Percentiles rank a stretch among this genome's conserved stretches.
Evolutionary conservation across 1,140 invertebrate genomes (phyloP).

Genomic region (Heliconius congener): DNA sequence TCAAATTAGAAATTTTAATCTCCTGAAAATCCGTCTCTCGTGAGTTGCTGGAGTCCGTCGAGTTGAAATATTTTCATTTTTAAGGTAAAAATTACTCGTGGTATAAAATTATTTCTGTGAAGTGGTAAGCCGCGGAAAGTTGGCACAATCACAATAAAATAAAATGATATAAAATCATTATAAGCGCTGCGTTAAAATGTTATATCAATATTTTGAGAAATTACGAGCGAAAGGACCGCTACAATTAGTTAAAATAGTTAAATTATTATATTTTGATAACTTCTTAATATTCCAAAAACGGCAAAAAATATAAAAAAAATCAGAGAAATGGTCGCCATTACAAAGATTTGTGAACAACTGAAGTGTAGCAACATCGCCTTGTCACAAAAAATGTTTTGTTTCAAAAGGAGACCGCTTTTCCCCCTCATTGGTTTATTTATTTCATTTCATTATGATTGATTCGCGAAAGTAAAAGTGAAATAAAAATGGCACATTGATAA

Average conservation of each 20-base stretch:
- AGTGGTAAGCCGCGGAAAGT: constrained; percentile 32
- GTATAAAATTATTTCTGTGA: constrained; percentile 35
- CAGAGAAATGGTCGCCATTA: constrained; percentile 33
- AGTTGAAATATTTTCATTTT: constrained; percentile 52
- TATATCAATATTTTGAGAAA: constrained; percentile 6
- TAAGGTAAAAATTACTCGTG: constrained; percentile 44
- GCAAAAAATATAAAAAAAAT: neutral
- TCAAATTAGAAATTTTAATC: constrained; percentile 78
- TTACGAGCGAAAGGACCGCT: neutral
- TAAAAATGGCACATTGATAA: constrained; percentile 30
- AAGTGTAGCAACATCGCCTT: constrained; percentile 39
- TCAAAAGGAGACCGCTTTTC: constrained; percentile 56
- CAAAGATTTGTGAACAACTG: constrained; percentile 44
- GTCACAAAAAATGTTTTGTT: constrained; percentile 53
- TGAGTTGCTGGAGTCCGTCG: constrained; percentile 47
- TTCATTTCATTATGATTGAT: constrained; percentile 58
- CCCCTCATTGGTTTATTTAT: constrained; percentile 56
- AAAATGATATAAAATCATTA: constrained; percentile 3
- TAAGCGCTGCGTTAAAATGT: neutral
- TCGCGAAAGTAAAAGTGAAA: constrained; percentile 45
- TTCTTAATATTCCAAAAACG: neutral
- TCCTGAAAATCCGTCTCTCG: constrained; percentile 63
- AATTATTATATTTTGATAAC: neutral
- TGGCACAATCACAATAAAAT: constrained; percentile 32
- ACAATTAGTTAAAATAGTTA: neutral